phyloP scores from a whole-genome alignment of 2,888 invertebrate genomes.

The Schizotus pectinicornis region DNA sequence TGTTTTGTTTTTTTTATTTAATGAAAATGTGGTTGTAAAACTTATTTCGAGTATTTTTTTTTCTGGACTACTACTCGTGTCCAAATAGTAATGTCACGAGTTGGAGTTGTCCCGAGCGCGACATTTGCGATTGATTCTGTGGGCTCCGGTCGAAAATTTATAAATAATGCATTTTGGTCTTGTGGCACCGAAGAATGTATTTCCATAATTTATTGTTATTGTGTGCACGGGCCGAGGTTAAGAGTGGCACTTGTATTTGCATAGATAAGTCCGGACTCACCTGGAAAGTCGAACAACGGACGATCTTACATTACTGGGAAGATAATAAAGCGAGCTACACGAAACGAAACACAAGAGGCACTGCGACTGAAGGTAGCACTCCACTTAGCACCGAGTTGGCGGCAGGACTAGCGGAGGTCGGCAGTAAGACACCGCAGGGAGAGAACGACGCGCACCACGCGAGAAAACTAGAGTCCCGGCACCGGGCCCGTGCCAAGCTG shows the following conservation, averaged over 20 bases:
- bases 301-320: slow-evolving; percentile 18
- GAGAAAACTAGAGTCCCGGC: slow-evolving; percentile 51
- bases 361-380: slow-evolving; percentile 18
- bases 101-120: slow-evolving; percentile 1
- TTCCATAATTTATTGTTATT: slow-evolving; percentile 29
- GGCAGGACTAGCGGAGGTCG: slow-evolving; percentile 22
- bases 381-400: slow-evolving; percentile 14
- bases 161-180: slow-evolving; percentile 25
- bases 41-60: slow-evolving; percentile 21
- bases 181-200: slow-evolving; percentile 23
- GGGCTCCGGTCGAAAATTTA: slow-evolving; percentile 7
- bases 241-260: slow-evolving; percentile 13
- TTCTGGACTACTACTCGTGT: slow-evolving; percentile 34
- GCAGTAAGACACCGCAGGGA: slow-evolving; percentile 38
- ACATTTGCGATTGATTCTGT: background rate
- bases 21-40: slow-evolving; percentile 35
- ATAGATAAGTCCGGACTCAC: slow-evolving; percentile 29
- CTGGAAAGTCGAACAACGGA: slow-evolving; percentile 15
- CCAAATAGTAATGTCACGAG: slow-evolving; percentile 31
- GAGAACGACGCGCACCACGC: slow-evolving; percentile 53
- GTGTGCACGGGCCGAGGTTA: slow-evolving; percentile 26
- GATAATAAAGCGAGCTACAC: slow-evolving; percentile 7
- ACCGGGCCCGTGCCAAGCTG: slow-evolving; percentile 55
- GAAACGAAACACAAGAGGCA: slow-evolving; percentile 15
- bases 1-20: slow-evolving; percentile 42